These are phyloP conservation scores for Porphyrio hochstetteri DNA, from an alignment of 2,113 vertebrate genomes.

Conservation along the genomic window DNA sequence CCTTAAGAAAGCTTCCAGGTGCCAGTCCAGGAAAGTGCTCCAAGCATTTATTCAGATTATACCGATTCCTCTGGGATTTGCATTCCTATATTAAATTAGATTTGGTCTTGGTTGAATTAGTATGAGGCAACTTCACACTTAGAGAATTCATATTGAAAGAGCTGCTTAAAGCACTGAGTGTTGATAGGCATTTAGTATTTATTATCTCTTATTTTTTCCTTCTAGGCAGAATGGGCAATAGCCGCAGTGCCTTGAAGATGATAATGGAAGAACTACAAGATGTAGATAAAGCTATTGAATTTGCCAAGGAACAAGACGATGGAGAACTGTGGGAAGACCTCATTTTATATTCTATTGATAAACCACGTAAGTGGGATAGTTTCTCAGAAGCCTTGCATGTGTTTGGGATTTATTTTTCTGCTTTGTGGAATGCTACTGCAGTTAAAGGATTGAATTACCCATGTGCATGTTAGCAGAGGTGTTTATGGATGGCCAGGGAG, in stretches of 20 bases:
- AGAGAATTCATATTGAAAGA: not conserved
- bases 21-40: not conserved
- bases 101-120: not conserved
- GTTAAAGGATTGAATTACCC: not conserved
- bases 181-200: not conserved
- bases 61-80: not conserved
- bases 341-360: constrained; percentile 97
- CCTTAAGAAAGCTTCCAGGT: not conserved
- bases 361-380: constrained; percentile 85
- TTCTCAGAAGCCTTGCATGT: not conserved
- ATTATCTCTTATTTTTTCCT: not conserved
- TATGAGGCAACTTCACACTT: not conserved
- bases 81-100: not conserved
- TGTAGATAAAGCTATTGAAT: constrained; percentile 98
- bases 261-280: constrained; percentile 95
- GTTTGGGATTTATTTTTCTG: not conserved
- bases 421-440: not conserved
- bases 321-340: constrained; percentile 98
- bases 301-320: constrained; percentile 98
- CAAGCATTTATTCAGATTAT: not conserved
- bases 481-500: not conserved
- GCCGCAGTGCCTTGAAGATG: constrained; percentile 95
- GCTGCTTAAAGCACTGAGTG: not conserved
- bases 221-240: constrained; percentile 97
- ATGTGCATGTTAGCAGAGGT: not conserved